Evolutionary conservation across 2,113 vertebrate species (phyloP).

Genomic region (Diphyllodes magnificus): DNA sequence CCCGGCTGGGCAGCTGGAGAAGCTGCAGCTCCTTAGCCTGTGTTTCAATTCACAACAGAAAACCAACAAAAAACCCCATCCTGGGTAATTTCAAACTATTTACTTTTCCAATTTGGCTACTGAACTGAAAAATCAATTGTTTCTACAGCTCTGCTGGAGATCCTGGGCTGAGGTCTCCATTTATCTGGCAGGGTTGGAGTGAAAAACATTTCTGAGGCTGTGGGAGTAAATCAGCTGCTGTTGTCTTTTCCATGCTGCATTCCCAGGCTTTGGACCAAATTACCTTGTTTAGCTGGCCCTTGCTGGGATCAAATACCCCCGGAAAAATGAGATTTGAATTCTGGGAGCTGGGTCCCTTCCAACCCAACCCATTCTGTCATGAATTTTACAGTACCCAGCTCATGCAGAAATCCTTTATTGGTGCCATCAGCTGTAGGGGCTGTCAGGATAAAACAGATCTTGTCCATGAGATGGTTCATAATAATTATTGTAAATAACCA

Average conservation of each 20-base stretch:
- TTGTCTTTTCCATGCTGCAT: background rate
- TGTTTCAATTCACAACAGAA: background rate
- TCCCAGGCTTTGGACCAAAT: background rate
- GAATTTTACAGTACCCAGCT: background rate
- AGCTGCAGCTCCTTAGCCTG: background rate
- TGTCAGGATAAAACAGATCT: background rate
- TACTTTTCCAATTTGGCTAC: conserved; percentile 30
- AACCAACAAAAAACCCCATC: background rate
- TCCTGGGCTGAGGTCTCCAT: background rate
- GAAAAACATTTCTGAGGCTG: background rate
- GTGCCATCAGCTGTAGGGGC: background rate
- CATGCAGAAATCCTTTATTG: background rate
- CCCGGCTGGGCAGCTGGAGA: background rate
- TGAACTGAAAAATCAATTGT: conserved; percentile 50
- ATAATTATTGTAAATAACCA: background rate
- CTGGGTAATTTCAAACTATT: background rate
- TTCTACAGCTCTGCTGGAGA: conserved; percentile 9
- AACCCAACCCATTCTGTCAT: rapidly evolving
- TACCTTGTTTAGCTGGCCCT: background rate
- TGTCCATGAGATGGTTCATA: background rate
- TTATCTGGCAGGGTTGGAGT: background rate
- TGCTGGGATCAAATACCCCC: background rate
- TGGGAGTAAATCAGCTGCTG: background rate
- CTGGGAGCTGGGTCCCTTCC: background rate
- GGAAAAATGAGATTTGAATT: background rate